Evolutionary conservation across 1,140 invertebrate species (phyloP).

Genomic region (Dreissena rostriformis): DNA sequence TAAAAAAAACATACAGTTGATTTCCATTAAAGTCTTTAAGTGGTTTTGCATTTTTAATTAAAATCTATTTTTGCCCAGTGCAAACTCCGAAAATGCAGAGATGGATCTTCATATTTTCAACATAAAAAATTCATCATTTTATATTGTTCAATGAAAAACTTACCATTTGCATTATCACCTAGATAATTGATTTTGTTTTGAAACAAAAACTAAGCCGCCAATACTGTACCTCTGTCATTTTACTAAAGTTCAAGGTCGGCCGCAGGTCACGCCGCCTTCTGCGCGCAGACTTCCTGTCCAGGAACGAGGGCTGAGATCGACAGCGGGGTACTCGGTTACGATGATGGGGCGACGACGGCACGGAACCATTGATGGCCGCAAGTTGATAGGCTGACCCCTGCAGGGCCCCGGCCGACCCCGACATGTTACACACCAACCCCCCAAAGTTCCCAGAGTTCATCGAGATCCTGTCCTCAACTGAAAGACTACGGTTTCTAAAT

Average conservation of each 20-base stretch:
- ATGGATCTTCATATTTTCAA: too few relatives aligned
- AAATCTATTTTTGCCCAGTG: too few relatives aligned
- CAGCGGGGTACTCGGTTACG: slow-evolving; percentile 72
- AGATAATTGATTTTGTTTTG: too few relatives aligned
- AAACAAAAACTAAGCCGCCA: too few relatives aligned
- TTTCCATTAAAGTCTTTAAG: too few relatives aligned
- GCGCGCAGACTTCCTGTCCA: slow-evolving; percentile 74
- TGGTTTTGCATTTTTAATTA: too few relatives aligned
- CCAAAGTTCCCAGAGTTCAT: slow-evolving; percentile 17
- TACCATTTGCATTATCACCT: too few relatives aligned
- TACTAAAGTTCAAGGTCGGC: slow-evolving; percentile 75
- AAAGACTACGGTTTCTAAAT: slow-evolving; percentile 77
- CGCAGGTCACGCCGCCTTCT: slow-evolving; percentile 73
- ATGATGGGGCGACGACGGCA: slow-evolving; percentile 64
- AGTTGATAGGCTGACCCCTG: slow-evolving; percentile 64
- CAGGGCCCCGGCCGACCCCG: slow-evolving; percentile 24
- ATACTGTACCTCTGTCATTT: slow-evolving; percentile 77
- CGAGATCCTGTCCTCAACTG: slow-evolving; percentile 76
- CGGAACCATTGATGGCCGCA: slow-evolving; percentile 48
- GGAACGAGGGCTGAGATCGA: slow-evolving; percentile 77
- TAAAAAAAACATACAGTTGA: too few relatives aligned
- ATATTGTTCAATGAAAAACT: too few relatives aligned
- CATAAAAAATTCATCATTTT: too few relatives aligned
- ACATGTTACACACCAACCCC: slow-evolving; percentile 64
- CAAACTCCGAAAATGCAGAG: too few relatives aligned